phyloP scores from a whole-genome alignment of 2,888 invertebrate genomes.

The Meloe dianella region DNA sequence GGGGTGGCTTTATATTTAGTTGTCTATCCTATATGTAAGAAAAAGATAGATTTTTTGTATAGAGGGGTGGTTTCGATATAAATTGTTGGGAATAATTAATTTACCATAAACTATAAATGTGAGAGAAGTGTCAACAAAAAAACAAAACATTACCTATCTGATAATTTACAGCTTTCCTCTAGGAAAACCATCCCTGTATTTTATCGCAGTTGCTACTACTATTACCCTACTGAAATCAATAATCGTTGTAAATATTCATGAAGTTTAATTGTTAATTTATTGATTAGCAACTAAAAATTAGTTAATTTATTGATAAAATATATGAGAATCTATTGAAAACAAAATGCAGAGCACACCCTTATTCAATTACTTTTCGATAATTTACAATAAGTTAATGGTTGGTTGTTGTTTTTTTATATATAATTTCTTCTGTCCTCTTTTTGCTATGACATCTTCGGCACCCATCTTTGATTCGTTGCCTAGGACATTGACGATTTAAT shows the following conservation, averaged over 20 bases:
- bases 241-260: slow-evolving; percentile 23
- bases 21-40: not conserved
- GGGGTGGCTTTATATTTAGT: slow-evolving; percentile 4
- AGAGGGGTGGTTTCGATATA: no score
- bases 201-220: slow-evolving; percentile 15
- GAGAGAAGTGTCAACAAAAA: not conserved
- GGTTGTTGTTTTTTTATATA: no score
- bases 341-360: no score
- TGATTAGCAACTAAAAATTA: not conserved
- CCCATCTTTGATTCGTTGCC: slow-evolving; percentile 36
- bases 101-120: not conserved
- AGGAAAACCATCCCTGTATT: not conserved
- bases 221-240: slow-evolving; percentile 32
- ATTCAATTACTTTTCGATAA: no score
- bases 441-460: not conserved
- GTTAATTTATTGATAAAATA: not conserved
- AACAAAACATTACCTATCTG: not conserved
- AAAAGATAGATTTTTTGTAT: not conserved
- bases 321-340: not conserved
- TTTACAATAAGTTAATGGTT: no score
- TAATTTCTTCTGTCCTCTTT: not conserved
- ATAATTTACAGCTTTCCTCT: not conserved
- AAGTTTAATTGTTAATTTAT: not conserved
- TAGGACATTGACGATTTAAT: slow-evolving; percentile 37
- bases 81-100: not conserved